Evolutionary conservation across 1,140 invertebrate genomes (phyloP).

Genomic region (Temnothorax curvispinosus): DNA sequence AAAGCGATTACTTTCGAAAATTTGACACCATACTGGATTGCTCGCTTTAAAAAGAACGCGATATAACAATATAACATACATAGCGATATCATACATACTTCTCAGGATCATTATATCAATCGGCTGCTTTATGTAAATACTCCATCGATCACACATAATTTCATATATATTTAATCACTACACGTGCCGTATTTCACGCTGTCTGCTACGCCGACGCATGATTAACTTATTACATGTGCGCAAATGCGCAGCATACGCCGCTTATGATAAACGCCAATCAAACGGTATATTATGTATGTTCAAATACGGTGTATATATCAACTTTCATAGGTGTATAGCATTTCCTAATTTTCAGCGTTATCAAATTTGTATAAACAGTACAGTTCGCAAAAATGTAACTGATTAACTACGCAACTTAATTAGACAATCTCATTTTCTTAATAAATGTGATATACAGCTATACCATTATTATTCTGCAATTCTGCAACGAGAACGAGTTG

Average conservation of each 20-base stretch:
- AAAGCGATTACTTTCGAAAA: constrained; percentile 20
- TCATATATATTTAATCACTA: constrained; percentile 38
- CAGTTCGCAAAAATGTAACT: not conserved
- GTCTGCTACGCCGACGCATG: constrained; percentile 16
- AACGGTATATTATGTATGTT: constrained; percentile 17
- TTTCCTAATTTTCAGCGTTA: not conserved
- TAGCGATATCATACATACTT: not conserved
- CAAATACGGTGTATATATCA: not conserved
- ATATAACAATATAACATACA: not conserved
- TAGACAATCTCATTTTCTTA: not conserved
- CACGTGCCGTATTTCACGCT: constrained; percentile 11
- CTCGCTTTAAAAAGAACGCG: not conserved
- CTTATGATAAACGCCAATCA: not conserved
- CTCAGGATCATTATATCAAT: not conserved
- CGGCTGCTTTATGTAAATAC: not conserved
- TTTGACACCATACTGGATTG: not conserved
- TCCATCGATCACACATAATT: constrained; percentile 24
- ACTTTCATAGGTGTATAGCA: not conserved
- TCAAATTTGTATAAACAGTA: not conserved
- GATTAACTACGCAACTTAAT: not conserved
- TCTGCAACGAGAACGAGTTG: not conserved
- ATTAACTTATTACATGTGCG: constrained; percentile 20
- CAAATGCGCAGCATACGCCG: not conserved
- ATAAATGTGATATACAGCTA: not conserved
- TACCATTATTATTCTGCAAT: not conserved